Conservation (phyloP, 2,888 invertebrate species). For the Tuta absoluta region DNA sequence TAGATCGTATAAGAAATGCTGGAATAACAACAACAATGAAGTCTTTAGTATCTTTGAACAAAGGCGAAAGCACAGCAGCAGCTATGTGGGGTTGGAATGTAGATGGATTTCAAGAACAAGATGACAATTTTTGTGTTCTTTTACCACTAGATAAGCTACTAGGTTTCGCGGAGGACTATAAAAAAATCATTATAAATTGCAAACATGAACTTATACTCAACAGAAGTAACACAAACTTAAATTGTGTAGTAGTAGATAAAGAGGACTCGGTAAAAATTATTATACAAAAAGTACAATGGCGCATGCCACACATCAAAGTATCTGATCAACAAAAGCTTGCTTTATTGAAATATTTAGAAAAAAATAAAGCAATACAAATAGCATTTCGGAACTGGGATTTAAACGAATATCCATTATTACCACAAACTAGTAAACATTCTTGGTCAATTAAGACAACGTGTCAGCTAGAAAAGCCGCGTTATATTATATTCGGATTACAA, state of each 20-base stretch:
- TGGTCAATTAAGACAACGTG: constrained; percentile 49
- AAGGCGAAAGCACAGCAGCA: neutral
- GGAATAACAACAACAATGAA: constrained; percentile 41
- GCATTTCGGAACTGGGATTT: constrained; percentile 54
- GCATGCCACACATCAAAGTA: constrained; percentile 14
- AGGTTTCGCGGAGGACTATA: constrained; percentile 45
- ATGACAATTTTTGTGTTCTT: constrained; percentile 34
- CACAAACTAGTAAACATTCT: constrained; percentile 43
- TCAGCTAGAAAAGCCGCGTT: constrained; percentile 34
- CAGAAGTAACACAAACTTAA: constrained; percentile 43
- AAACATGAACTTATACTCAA: constrained; percentile 56
- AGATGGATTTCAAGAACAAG: neutral
- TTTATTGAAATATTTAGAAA: constrained; percentile 9
- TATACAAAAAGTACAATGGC: constrained; percentile 32
- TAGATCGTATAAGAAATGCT: constrained; percentile 32
- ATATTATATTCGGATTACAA: constrained; percentile 53
- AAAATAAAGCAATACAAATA: constrained; percentile 32
- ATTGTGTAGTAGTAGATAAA: constrained; percentile 36
- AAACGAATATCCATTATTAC: constrained; percentile 52
- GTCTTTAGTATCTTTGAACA: constrained; percentile 9
- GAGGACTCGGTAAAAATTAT: constrained; percentile 31
- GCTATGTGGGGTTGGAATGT: too few species aligned
- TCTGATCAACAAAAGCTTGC: constrained; percentile 19
- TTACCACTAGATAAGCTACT: constrained; percentile 24
- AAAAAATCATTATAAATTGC: constrained; percentile 52